phyloP scores from a whole-genome alignment of 2,797 vertebrate species.

The Hemitrygon akajei region DNA sequence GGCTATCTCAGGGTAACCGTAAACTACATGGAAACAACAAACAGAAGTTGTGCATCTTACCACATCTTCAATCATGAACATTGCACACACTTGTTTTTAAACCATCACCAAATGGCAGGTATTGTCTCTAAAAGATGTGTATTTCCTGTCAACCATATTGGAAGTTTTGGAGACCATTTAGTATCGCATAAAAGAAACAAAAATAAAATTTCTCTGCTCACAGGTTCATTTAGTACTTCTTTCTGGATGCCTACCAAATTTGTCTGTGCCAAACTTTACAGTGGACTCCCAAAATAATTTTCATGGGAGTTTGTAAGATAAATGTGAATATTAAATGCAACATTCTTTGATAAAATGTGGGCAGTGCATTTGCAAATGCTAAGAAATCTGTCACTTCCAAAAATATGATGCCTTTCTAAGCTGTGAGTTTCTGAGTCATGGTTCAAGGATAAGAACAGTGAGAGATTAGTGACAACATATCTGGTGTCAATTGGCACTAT shows the following conservation, averaged over 20 bases:
- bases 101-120: not conserved
- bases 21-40: not conserved
- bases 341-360: not conserved
- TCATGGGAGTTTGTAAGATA: not conserved
- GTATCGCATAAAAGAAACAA: not conserved
- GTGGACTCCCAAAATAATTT: not conserved
- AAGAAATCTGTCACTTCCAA: not conserved
- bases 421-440: not conserved
- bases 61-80: not conserved
- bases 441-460: not conserved
- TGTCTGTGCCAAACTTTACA: not conserved
- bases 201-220: not conserved
- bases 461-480: not conserved
- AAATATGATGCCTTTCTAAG: not conserved
- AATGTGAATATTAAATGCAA: not conserved
- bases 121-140: not conserved
- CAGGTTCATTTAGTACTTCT: not conserved
- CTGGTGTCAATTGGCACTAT: not conserved
- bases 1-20: too few species aligned
- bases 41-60: not conserved
- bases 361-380: not conserved
- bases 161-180: not conserved
- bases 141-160: not conserved
- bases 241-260: not conserved
- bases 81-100: not conserved